These are phyloP conservation scores for Trematomus bernacchii DNA, from an alignment of 2,797 vertebrate species.

Conservation along the genomic window DNA sequence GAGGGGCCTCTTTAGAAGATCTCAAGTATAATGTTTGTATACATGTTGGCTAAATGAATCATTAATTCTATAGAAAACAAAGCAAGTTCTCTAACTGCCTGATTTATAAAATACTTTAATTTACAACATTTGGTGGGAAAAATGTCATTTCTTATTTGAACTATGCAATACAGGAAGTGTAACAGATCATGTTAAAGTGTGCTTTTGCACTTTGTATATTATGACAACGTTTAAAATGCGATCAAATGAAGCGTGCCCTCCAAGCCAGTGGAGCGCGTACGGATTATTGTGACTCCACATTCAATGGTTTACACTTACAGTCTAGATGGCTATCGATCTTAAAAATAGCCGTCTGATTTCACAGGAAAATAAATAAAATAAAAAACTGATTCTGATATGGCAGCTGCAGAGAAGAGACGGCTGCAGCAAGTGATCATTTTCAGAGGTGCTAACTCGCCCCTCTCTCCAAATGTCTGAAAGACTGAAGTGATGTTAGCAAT, in stretches of 20 bases:
- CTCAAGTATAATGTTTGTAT: not conserved
- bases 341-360: constrained; percentile 49
- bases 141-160: not conserved
- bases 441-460: constrained; percentile 62
- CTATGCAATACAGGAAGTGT: not conserved
- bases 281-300: constrained; percentile 52
- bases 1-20: too few species aligned
- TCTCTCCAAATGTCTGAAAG: constrained; percentile 66
- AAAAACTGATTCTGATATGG: constrained; percentile 28
- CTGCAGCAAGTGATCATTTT: constrained; percentile 64
- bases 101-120: not conserved
- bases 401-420: constrained; percentile 52
- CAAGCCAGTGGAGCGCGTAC: constrained; percentile 29
- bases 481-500: constrained; percentile 79
- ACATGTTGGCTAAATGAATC: not conserved
- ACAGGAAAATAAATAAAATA: constrained; percentile 19
- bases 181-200: not conserved
- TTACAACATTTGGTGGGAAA: constrained; percentile 1
- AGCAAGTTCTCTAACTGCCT: not conserved
- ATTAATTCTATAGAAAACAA: not conserved
- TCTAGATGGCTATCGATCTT: constrained; percentile 56
- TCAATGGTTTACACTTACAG: constrained; percentile 47
- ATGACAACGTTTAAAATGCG: constrained; percentile 13
- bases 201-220: constrained; percentile 11
- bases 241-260: constrained; percentile 45